Evolutionary conservation across 64 coral and sea anemone species (phyloP), one percentile per base, ranked within the genome.

Genomic region (Dendronephthya gigantea): DNA sequence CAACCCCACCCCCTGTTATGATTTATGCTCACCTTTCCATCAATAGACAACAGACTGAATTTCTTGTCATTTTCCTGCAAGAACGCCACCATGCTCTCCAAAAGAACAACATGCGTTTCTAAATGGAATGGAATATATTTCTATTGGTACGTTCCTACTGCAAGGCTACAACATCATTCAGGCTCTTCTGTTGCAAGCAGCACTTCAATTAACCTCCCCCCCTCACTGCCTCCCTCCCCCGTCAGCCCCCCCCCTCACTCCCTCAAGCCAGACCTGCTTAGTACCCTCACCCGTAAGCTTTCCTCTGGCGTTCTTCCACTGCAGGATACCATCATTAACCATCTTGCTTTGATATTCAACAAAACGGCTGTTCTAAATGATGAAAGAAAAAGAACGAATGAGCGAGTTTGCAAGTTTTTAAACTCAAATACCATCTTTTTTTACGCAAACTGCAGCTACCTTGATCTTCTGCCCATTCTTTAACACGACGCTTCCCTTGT

Each of bases 51-150:
- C 29, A 79, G 29, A 39, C 72, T 33, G 32, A 79, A 79, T 19
- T 79, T 79, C 36, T 79, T 79, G 17, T 79, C 72, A 34, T 79
- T 79, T 79, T 79, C 72, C 29, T 79, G 72, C 36, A 79, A 39
- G 36, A 79, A 79, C 72, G 36, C 72, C 31, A 79, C 72, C 72
- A 79, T 79, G 29, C 72, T 79, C 9, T 79, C 72, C 27, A 79
- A 29, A 14, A 79, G 22, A 79, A 79, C 72, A 39, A 79, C 72
- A 19, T 79, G 72, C 9, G 72, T 79, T 79, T 79, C 72, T 79
- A 39, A 79, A 2, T 1, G 25, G 25, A 62, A 22, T 1, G 7
- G 25, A 62, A 27, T 27, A 62, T 22, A 1, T 11, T 45, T 45
- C 3, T 2, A 56, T 56, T 14, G 6, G 3, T 15, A 8, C 51